Percentiles rank a stretch among this genome's conserved stretches.
These are phyloP conservation scores for Drosophila seguyi DNA, from an alignment of 1,140 invertebrate genomes.

Conservation along the genomic window DNA sequence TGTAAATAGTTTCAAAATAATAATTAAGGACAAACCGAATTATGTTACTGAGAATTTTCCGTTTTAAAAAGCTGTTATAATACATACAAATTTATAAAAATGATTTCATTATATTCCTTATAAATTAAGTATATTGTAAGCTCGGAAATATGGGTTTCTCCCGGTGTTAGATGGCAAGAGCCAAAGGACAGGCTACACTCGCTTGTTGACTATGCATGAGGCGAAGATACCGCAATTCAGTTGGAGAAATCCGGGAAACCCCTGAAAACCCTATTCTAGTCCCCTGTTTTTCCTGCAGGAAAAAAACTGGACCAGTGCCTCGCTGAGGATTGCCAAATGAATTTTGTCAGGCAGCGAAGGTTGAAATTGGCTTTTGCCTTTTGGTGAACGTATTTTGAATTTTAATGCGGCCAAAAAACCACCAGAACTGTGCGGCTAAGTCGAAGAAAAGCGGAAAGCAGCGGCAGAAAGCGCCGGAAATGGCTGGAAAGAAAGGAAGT, in stretches of 20 bases:
- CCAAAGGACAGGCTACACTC: constrained; percentile 2
- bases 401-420: constrained; percentile 62
- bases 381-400: constrained; percentile 79
- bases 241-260: constrained; percentile 38
- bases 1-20: neutral
- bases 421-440: constrained; percentile 1
- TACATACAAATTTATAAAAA: neutral
- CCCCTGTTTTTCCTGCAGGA: neutral
- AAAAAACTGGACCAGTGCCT: constrained; percentile 23
- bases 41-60: neutral
- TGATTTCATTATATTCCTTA: neutral
- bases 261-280: constrained; percentile 2
- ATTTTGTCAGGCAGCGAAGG: constrained; percentile 76
- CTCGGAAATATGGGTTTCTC: neutral
- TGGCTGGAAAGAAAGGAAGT: constrained; percentile 16
- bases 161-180: neutral
- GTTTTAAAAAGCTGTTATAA: neutral
- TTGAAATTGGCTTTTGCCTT: constrained; percentile 81
- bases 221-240: constrained; percentile 35
- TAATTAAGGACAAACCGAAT: neutral
- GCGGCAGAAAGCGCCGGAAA: constrained; percentile 2
- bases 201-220: constrained; percentile 75
- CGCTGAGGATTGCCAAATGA: constrained; percentile 73
- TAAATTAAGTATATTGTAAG: neutral
- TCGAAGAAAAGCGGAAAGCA: neutral